These are phyloP conservation scores for Pseudomyrmex cubaensis DNA, from an alignment of 1,140 invertebrate species.

Conservation along the genomic window DNA sequence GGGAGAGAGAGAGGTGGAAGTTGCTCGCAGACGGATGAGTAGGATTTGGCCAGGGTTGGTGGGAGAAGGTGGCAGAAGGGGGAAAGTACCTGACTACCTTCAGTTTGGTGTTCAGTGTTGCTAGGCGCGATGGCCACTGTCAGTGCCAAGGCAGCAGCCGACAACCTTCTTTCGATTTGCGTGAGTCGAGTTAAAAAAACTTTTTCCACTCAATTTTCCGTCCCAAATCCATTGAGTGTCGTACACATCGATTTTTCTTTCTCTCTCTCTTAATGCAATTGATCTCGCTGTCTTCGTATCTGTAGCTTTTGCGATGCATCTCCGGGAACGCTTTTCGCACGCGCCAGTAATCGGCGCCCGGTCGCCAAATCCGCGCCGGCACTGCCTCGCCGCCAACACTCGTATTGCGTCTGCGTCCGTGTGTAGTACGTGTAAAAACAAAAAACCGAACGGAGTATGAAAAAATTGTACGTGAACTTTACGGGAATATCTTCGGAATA, in stretches of 20 bases:
- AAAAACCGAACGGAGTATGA: slow-evolving; percentile 32
- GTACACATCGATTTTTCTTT: background rate
- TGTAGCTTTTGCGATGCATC: slow-evolving; percentile 17
- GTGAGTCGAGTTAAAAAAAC: slow-evolving; percentile 39
- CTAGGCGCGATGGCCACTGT: slow-evolving; percentile 80
- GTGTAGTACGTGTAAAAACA: slow-evolving; percentile 62
- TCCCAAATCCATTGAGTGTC: background rate
- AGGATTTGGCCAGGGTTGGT: background rate
- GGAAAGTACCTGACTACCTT: slow-evolving; percentile 68
- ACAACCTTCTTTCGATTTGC: slow-evolving; percentile 69
- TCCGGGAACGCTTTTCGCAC: slow-evolving; percentile 51
- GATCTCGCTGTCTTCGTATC: background rate
- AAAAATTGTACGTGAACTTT: slow-evolving; percentile 26
- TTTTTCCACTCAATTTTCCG: slow-evolving; percentile 20
- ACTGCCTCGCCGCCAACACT: slow-evolving; percentile 40
- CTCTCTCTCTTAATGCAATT: background rate
- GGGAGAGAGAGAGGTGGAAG: slow-evolving; percentile 47
- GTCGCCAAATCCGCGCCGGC: slow-evolving; percentile 36
- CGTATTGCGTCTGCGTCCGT: slow-evolving; percentile 51
- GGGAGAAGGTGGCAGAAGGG: slow-evolving; percentile 56
- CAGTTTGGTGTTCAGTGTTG: slow-evolving; percentile 78
- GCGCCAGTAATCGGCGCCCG: slow-evolving; percentile 32
- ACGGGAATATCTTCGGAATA: slow-evolving; percentile 38
- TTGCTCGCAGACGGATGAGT: slow-evolving; percentile 43
- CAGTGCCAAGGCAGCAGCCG: slow-evolving; percentile 78